Conservation (phyloP, 2,113 vertebrate genomes). For the Mionectes macconnelli region DNA sequence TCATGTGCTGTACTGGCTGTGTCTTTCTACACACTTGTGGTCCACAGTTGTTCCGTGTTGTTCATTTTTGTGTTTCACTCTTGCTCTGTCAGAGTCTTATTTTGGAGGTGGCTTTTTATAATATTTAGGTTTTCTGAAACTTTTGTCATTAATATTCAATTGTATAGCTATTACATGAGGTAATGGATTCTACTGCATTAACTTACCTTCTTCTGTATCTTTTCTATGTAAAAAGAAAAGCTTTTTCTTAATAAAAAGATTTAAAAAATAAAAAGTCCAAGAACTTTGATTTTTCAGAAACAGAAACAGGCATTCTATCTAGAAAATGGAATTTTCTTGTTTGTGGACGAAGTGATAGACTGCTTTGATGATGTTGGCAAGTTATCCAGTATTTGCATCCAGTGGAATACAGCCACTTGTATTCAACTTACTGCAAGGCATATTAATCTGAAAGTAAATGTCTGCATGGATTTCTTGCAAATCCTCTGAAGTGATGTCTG, state of each 20-base stretch:
- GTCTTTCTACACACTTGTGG: background rate
- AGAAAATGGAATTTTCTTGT: background rate
- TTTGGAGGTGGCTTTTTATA: constrained; percentile 31
- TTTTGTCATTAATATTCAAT: constrained; percentile 9
- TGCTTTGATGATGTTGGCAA: background rate
- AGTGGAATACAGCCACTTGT: background rate
- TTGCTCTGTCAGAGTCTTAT: background rate
- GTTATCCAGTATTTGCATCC: background rate
- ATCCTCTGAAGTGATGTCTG: background rate
- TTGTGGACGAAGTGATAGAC: background rate
- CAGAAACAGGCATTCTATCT: background rate
- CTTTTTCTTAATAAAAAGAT: constrained; percentile 63
- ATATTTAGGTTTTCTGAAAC: background rate
- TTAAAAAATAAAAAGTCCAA: background rate
- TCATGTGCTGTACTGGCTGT: background rate
- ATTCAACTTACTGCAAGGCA: background rate
- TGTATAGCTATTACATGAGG: constrained; percentile 16
- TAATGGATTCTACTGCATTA: constrained; percentile 3
- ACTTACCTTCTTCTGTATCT: constrained; percentile 51
- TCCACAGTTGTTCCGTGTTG: background rate
- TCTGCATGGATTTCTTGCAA: fast-evolving
- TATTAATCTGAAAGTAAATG: background rate
- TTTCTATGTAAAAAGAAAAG: constrained; percentile 55
- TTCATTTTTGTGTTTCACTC: background rate
- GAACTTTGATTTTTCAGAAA: background rate